Percentiles rank a stretch among this genome's conserved stretches.
These are phyloP conservation scores for Malurus alboscapulatus DNA, from an alignment of 2,113 vertebrate genomes.

Conservation along the genomic window DNA sequence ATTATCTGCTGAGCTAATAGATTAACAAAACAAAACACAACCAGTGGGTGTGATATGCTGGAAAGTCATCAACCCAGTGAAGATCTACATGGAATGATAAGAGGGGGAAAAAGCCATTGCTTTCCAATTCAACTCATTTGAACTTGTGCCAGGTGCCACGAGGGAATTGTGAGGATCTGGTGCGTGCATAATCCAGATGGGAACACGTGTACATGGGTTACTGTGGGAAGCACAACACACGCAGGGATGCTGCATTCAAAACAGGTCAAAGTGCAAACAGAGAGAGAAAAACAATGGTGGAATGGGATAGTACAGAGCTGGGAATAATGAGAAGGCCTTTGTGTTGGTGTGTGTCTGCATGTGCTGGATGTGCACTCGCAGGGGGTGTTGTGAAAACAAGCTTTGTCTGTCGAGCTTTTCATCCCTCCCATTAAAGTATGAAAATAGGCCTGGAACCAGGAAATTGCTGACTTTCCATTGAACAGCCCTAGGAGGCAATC, in stretches of 20 bases:
- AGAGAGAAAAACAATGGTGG: neutral
- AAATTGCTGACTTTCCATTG: neutral
- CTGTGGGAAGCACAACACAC: neutral
- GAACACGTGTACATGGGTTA: neutral
- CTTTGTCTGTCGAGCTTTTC: neutral
- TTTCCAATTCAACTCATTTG: conserved; percentile 43
- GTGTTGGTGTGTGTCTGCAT: neutral
- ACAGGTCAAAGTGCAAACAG: neutral
- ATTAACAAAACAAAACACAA: conserved; percentile 37
- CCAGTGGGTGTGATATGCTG: conserved; percentile 5
- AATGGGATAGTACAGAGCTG: neutral
- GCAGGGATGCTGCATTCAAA: neutral
- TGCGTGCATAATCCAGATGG: neutral
- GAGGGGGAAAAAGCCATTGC: neutral
- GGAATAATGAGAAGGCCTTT: neutral
- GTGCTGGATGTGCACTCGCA: neutral
- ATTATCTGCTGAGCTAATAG: conserved; percentile 28
- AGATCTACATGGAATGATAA: conserved; percentile 21
- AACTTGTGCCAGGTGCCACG: conserved; percentile 24
- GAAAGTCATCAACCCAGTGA: conserved; percentile 32
- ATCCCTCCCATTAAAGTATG: neutral
- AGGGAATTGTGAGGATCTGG: conserved; percentile 37
- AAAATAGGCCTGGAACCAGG: neutral
- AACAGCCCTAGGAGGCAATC: neutral
- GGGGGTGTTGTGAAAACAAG: neutral